Evolutionary conservation across 1,140 invertebrate genomes (phyloP).

Genomic region (Neodiprion virginianus): DNA sequence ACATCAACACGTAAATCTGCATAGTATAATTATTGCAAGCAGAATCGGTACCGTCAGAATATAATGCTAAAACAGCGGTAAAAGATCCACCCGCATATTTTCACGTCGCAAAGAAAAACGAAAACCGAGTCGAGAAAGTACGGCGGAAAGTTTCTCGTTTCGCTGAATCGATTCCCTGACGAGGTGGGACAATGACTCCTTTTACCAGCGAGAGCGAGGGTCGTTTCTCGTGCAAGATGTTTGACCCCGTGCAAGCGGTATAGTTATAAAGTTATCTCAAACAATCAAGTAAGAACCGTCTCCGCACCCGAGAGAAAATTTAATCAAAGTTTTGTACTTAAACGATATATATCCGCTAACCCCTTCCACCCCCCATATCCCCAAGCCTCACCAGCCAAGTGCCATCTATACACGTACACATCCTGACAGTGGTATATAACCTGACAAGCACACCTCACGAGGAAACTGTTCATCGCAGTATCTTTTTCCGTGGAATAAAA

Average conservation of each 20-base stretch:
- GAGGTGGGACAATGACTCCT: background rate
- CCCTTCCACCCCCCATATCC: background rate
- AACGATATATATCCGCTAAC: constrained; percentile 11
- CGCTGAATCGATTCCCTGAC: background rate
- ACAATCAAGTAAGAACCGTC: constrained; percentile 33
- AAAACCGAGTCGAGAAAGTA: no score
- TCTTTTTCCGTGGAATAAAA: no score
- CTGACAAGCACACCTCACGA: no score
- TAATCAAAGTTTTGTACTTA: constrained; percentile 34
- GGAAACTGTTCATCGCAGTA: no score
- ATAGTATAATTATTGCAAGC: no score
- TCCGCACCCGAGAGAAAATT: constrained; percentile 27
- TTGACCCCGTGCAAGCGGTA: constrained; percentile 20
- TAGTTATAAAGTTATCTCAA: constrained; percentile 29
- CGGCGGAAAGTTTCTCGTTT: background rate
- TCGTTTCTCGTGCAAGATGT: constrained; percentile 22
- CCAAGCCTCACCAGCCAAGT: background rate
- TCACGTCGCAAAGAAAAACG: no score
- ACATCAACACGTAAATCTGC: background rate
- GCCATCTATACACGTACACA: background rate
- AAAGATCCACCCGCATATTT: no score
- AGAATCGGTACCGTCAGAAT: no score
- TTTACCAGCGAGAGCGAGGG: constrained; percentile 6
- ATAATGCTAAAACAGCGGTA: no score
- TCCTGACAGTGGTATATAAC: no score